Base-by-base conservation (phyloP, 2,113 vertebrate species). In the Podarcis cretensis region DNA sequence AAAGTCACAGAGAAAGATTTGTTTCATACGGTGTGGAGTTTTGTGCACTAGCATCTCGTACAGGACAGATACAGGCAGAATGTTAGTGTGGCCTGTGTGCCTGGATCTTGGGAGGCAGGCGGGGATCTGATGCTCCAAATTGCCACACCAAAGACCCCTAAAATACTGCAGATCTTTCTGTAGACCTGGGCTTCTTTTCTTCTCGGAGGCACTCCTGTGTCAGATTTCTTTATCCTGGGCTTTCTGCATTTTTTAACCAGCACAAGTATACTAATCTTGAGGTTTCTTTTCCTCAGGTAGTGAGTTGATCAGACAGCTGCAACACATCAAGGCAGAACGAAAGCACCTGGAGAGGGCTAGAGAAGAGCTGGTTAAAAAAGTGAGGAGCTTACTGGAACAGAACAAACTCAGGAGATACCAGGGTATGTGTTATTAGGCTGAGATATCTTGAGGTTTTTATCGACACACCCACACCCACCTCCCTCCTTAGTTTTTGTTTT, bases 301-400 rank as follows among this genome's bases (percentile, higher is more conserved):
- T 84, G 96, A 97, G 65, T 94, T 98, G 74, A 95, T 92, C 4
- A 94, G 98, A 91, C 97, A 98, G 91, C 94, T 98, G 86, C 96
- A 97, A 89, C 92, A 97, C 92, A 96, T 96, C 83, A 98, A 97
- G 94, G 96, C 95, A 90, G 96, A 98, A 92, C 97, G 98, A 94
- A 97, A 93, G 87, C 94, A 96, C 59, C 96, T 98, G 89, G 98
- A 98, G 95, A 97, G 95, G 95, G 97, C 71, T 9, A 98, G 97
- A 93, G 97, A 98, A 92, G 97, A 98, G 81, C 92, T 98, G 90
- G 90, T 98, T 0, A 97, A 96, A 90, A 98, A 97, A 93, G 97
- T 95, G 37, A 98, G 98, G 95, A 96, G 94, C 43, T 92, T 99
- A 14, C 89, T 98, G 95, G 97, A 98, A 83, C 97, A 98, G 92